These are phyloP conservation scores for Luffia ferchaultella DNA, from an alignment of 2,888 invertebrate genomes.

Conservation along the genomic window DNA sequence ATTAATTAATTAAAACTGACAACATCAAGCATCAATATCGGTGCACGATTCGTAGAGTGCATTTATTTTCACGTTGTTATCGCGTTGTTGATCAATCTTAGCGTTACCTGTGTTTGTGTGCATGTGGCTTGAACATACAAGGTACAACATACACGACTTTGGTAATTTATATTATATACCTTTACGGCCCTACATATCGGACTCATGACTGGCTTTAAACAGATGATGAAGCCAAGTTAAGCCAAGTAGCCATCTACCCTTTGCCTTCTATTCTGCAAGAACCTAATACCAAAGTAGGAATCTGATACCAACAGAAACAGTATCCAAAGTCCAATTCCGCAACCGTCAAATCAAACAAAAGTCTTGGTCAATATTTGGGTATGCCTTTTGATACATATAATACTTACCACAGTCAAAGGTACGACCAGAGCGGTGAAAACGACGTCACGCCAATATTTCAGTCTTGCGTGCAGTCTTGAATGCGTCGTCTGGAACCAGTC, in stretches of 20 bases:
- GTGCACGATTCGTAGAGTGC: too few relatives aligned
- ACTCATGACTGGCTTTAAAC: too few relatives aligned
- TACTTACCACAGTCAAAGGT: conserved; percentile 39
- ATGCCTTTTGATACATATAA: neutral
- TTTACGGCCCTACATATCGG: too few relatives aligned
- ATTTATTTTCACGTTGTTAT: too few relatives aligned
- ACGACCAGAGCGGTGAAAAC: conserved; percentile 38
- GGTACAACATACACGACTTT: too few relatives aligned
- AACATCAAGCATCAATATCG: too few relatives aligned
- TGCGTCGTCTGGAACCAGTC: neutral
- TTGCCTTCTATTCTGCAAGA: too few relatives aligned
- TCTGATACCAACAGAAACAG: neutral
- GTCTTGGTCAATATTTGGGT: neutral
- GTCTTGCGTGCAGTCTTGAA: conserved; percentile 11
- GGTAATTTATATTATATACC: too few relatives aligned
- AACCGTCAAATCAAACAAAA: neutral
- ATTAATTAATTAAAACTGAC: too few relatives aligned
- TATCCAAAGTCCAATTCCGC: neutral
- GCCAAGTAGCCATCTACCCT: neutral
- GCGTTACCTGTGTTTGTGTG: too few relatives aligned
- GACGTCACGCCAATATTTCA: conserved; percentile 37
- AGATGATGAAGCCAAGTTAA: neutral
- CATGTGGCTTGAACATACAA: too few relatives aligned
- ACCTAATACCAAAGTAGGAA: neutral
- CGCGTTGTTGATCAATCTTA: too few relatives aligned